Evolutionary conservation across 2,888 invertebrate genomes (phyloP), one percentile per base, ranked within the genome.

Genomic region (Aphidius colemani): DNA sequence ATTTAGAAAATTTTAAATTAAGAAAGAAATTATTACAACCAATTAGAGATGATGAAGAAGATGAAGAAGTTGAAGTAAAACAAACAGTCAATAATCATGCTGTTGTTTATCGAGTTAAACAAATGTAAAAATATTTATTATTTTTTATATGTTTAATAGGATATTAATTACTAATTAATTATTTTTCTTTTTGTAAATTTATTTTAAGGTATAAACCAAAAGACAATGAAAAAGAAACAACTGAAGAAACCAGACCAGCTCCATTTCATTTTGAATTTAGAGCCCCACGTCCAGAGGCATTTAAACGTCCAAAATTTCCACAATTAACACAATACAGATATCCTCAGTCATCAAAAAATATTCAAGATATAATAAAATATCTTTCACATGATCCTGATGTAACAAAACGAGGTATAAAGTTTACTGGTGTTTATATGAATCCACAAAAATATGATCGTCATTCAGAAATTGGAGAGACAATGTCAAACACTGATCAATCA

Each of bases 261-360:
- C 87, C 87, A 0, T 87, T 87, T 71, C 82, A 84, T 53, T 79
- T 79, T 66, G 77, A 81, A 56, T 68, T 78, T n/a, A 78, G 77
- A 40, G 77, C 78, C 2, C 79, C 80, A 0, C 74, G 75, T 8
- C 82, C 82, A 0, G 56, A 72, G 0, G 75, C 81, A 1, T 81
- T 82, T 66, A 74, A 76, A 9, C 70, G 70, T 3, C 65, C 58
- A 1, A 79, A 74, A 50, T 83, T 80, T 61, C 81, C 83, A 0
- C 82, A 82, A 65, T 66, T 82, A 3, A 69, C 77, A 7, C 79
- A 81, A 49, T 82, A 82, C 53, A 73, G 77, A 45, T 79, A 82
- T 64, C 80, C 82, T 0, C 76, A 80, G 7, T 67, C 75, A 0
- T 79, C 82, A 0, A 75, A 81, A 49, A 83, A 76, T 62, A 80